These are phyloP conservation scores for Pandion haliaetus DNA, from an alignment of 2,113 vertebrate species.

Conservation along the genomic window DNA sequence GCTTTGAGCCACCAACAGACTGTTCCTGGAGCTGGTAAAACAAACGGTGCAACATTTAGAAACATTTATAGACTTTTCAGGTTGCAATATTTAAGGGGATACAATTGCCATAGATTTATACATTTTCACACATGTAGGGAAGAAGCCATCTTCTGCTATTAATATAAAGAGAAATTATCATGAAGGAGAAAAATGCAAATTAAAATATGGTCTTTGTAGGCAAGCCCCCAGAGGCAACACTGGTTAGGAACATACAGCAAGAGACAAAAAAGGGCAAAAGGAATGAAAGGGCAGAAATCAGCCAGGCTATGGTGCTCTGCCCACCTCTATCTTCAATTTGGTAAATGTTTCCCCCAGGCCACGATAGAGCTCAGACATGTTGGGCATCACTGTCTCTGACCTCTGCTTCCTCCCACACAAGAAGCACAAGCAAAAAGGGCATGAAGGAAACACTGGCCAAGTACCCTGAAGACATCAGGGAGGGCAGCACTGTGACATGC, in stretches of 20 bases:
- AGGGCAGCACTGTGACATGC: rapidly evolving
- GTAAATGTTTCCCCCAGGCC: neutral
- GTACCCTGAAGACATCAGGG: neutral
- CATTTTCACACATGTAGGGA: neutral
- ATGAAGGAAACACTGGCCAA: neutral
- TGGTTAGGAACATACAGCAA: neutral
- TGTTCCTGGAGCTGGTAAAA: neutral
- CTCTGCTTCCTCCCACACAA: neutral
- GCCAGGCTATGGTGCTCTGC: neutral
- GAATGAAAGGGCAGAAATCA: neutral
- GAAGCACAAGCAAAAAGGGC: neutral
- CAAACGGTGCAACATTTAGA: neutral
- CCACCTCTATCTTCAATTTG: neutral
- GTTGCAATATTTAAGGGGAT: neutral
- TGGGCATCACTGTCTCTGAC: neutral
- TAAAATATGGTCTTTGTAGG: neutral
- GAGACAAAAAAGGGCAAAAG: neutral
- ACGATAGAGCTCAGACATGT: neutral
- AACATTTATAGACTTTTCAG: neutral
- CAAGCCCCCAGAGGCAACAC: neutral
- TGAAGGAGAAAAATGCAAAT: neutral
- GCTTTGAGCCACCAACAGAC: neutral
- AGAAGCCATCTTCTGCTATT: neutral
- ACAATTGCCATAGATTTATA: neutral
- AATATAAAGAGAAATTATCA: neutral